A percentile compares a stretch with the other conserved stretches of the same genome.
These are phyloP conservation scores for Mya arenaria DNA, from an alignment of 1,140 invertebrate genomes.

Conservation along the genomic window DNA sequence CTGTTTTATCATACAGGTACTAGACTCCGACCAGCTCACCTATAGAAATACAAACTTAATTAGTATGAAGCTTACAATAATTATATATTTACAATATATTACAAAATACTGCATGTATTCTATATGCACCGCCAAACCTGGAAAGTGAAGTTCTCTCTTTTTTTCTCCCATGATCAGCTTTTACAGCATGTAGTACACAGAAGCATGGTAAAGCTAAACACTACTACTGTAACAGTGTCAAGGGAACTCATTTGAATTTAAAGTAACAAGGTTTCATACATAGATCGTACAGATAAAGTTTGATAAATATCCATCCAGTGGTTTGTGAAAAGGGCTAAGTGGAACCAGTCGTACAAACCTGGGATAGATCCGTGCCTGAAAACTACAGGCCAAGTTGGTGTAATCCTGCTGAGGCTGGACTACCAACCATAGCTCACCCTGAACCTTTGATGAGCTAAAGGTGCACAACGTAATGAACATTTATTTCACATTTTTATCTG, in stretches of 20 bases:
- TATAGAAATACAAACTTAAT: conserved; percentile 48
- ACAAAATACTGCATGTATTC: background rate
- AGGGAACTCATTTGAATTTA: background rate
- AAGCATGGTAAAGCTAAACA: background rate
- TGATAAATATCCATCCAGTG: no score
- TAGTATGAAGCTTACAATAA: no score
- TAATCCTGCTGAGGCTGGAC: no score
- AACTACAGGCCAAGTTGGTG: no score
- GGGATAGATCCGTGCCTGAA: no score
- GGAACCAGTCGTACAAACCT: no score
- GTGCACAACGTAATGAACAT: no score
- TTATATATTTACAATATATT: background rate
- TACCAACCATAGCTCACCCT: no score
- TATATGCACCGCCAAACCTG: background rate
- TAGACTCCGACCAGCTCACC: conserved; percentile 55
- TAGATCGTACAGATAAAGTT: background rate
- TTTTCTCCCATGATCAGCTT: conserved; percentile 15
- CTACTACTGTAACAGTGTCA: background rate
- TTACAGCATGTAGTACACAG: background rate
- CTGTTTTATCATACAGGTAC: conserved; percentile 53
- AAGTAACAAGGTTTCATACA: background rate
- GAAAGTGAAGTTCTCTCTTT: no score
- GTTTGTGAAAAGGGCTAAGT: no score
- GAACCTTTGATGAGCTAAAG: no score
- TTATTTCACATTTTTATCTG: no score